phyloP scores from a whole-genome alignment of 2,888 invertebrate species.

The Lathronympha strigana region DNA sequence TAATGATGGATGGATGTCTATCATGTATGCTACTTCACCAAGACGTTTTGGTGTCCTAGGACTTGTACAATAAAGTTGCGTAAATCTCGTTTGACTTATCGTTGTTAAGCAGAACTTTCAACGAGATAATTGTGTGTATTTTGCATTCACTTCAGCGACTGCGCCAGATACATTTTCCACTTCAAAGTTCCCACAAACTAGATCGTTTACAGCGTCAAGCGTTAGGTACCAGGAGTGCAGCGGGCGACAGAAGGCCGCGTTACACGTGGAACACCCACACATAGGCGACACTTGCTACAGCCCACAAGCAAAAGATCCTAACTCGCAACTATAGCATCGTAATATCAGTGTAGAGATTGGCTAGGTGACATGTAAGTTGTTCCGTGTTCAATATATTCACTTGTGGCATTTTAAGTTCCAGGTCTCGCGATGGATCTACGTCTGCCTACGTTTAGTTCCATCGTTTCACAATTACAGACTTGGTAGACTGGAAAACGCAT shows the following conservation, averaged over 20 bases:
- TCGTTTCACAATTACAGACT: conserved; percentile 60
- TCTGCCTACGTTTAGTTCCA: conserved; percentile 41
- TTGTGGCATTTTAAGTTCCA: conserved; percentile 8
- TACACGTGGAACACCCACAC: conserved; percentile 74
- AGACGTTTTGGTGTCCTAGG: background rate
- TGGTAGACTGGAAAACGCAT: conserved; percentile 72
- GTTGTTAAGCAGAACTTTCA: conserved; percentile 30
- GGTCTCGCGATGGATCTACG: conserved; percentile 37
- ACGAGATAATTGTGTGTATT: conserved; percentile 31
- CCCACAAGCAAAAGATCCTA: background rate
- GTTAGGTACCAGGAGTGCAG: conserved; percentile 64
- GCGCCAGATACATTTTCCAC: conserved; percentile 69
- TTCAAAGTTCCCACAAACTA: conserved; percentile 70
- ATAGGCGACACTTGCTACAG: conserved; percentile 35
- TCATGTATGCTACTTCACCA: background rate
- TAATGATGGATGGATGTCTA: too few relatives aligned
- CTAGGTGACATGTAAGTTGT: background rate
- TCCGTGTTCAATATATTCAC: background rate
- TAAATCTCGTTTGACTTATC: conserved; percentile 15
- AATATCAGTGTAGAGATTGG: background rate
- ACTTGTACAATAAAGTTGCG: conserved; percentile 8
- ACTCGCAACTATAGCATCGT: conserved; percentile 5
- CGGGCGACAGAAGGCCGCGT: conserved; percentile 51
- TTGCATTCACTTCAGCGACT: conserved; percentile 57
- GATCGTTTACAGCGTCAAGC: conserved; percentile 71